Evolutionary conservation across 2,113 vertebrate species (phyloP).

Genomic region (Brachyhypopomus gauderio): DNA sequence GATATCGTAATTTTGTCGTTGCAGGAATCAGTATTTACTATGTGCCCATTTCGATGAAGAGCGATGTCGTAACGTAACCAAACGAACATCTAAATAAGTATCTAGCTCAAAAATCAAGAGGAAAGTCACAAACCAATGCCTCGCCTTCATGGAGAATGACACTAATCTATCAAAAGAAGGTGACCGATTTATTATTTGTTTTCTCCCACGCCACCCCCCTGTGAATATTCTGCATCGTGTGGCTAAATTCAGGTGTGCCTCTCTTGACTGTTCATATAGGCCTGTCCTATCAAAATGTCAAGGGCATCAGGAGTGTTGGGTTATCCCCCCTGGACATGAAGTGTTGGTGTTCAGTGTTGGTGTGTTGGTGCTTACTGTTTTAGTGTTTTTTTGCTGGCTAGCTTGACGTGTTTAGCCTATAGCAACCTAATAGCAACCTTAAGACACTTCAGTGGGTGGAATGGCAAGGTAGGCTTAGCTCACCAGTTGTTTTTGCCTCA

Average conservation of each 20-base stretch:
- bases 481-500: too few relatives aligned
- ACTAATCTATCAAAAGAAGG: conserved; percentile 51
- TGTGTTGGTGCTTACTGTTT: too few relatives aligned
- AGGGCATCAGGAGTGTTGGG: too few relatives aligned
- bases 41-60: neutral
- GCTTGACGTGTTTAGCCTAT: too few relatives aligned
- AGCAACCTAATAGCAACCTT: too few relatives aligned
- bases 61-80: neutral
- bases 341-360: neutral
- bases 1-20: neutral
- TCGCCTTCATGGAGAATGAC: conserved; percentile 57
- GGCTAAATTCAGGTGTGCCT: neutral
- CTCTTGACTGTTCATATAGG: too few relatives aligned
- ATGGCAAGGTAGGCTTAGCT: too few relatives aligned
- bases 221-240: neutral
- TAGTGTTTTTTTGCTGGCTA: too few relatives aligned
- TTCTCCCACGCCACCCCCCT: neutral
- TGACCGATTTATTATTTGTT: conserved; percentile 26
- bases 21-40: neutral
- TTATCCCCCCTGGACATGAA: neutral
- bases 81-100: conserved; percentile 17
- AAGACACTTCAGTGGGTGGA: too few relatives aligned
- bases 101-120: conserved; percentile 5
- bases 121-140: conserved; percentile 44
- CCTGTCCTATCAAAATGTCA: neutral